Evolutionary conservation across 1,140 invertebrate species (phyloP), one percentile per base, ranked within the genome.

Genomic region (Protaetia brevitarsis): DNA sequence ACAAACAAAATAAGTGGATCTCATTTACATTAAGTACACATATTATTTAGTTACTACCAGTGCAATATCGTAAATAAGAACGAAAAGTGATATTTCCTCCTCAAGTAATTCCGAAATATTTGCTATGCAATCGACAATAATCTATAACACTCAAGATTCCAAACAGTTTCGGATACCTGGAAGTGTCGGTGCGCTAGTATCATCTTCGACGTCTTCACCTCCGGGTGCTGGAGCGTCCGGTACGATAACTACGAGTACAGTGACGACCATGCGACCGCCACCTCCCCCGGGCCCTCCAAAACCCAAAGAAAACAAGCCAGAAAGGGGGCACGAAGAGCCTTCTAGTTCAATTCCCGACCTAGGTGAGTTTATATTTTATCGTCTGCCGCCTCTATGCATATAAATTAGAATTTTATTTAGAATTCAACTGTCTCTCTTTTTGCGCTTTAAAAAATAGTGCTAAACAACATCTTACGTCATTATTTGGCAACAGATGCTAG

Each of bases 291-390:
- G 82, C 30, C 82, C 82, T 31, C 79, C 79, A 51, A 82, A 81
- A 67, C 73, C 75, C 68, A 76, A 75, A 58, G 56, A 68, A 13
- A 59, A 64, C 67, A 73, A 71, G 58, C 63, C 68, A 45, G 45
- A 66, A 56, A 62, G 65, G 23, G 37, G 21, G 41, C 82, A 87
- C 77, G 89, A 92, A 79, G 89, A 92, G 77, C 89, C 89, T 1
- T 89, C 89, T 36, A 91, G 89, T 79, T 92, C 90, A 67, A 91
- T 92, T 78, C 90, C 90, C 61, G 90, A 92, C 85, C 82, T 92
- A 82, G 90, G 90, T 91, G 74, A 88, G 89, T 82, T 51, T 27
- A 5, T 45, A 65, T 58, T 1, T 45, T 45, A 21, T 19, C 41
- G n/a, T 37, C 16, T 37, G 16, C 10, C n/a, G n/a, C 16, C 4